Evolutionary conservation across 2,113 vertebrate genomes (phyloP).

Genomic region (Erpornis zantholeuca): DNA sequence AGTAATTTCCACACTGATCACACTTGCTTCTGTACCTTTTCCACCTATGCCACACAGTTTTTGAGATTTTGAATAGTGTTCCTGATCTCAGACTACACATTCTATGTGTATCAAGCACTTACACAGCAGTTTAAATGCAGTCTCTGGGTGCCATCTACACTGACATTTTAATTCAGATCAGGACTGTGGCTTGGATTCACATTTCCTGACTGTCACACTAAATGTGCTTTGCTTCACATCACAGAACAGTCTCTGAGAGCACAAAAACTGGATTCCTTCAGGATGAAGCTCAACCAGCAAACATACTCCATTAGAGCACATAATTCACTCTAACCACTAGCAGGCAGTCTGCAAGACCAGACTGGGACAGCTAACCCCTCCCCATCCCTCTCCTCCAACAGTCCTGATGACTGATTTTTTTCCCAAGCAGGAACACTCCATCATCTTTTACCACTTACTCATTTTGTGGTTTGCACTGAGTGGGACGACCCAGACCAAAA

Average conservation of each 20-base stretch:
- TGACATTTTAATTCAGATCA: background rate
- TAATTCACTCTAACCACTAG: background rate
- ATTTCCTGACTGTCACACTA: background rate
- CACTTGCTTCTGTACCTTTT: background rate
- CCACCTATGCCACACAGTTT: background rate
- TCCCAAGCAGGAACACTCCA: background rate
- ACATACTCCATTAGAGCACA: background rate
- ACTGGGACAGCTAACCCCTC: background rate
- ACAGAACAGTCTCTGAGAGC: background rate
- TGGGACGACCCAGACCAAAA: background rate
- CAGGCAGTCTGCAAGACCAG: background rate
- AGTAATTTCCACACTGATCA: background rate
- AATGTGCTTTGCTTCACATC: background rate
- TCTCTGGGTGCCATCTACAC: background rate
- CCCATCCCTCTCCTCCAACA: background rate
- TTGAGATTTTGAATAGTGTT: background rate
- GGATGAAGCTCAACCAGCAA: background rate
- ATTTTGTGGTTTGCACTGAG: background rate
- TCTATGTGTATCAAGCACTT: background rate
- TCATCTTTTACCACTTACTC: background rate
- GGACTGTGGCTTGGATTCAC: background rate
- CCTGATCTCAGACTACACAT: background rate
- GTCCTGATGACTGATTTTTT: background rate
- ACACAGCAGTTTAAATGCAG: background rate
- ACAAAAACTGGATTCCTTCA: background rate